Base-by-base conservation (phyloP, 2,888 invertebrate genomes). In the Lissocephala sabroskyi region DNA sequence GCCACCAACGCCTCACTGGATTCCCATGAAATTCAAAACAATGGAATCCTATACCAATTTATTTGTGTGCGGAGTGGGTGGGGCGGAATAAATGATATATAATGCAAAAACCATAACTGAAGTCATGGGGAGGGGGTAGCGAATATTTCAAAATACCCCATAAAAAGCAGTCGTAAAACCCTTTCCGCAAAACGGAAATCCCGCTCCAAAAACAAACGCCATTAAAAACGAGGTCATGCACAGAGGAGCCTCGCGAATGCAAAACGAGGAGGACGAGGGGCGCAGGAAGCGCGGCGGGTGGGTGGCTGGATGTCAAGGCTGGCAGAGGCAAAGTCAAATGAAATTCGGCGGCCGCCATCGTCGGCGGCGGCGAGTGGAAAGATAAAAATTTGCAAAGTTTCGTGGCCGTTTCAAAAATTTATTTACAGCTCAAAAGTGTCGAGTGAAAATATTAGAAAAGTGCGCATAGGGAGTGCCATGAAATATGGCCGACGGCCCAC, bases 131-230 rank as follows among this genome's bases (percentile, higher is more conserved):
- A 56, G 40, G 55, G 23, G 56, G 35, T 58, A 39, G n/a, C 6
- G 11, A 28, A 32, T 48, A 33, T 57, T 61, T 56, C 59, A 42
- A 52, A 73, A 65, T 23, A 50, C 48, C 39, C 68, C 62, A 70
- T 74, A 71, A 71, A 71, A 74, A 70, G 59, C 75, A 78, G 78
- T 56, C 71, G 51, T 73, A 73, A 71, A 73, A 77, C 78, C 71
- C 79, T 7, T 75, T 73, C 75, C 76, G 78, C 73, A 61, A 66
- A 51, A 75, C 43, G 76, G 71, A 78, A 73, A 73, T 71, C 78
- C 76, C 71, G 67, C 78, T 58, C 75, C 71, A 67, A 78, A 75
- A 73, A 73, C 71, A 73, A 73, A 73, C 67, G 71, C 71, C 71
- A 73, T 75, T 73, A 73, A 73, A 78, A 73, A 78, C 56, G 73